A percentile compares a stretch with the other conserved stretches of the same genome.
These are phyloP conservation scores for Phaethornis superciliosus DNA, from an alignment of 2,113 vertebrate species.

Conservation along the genomic window DNA sequence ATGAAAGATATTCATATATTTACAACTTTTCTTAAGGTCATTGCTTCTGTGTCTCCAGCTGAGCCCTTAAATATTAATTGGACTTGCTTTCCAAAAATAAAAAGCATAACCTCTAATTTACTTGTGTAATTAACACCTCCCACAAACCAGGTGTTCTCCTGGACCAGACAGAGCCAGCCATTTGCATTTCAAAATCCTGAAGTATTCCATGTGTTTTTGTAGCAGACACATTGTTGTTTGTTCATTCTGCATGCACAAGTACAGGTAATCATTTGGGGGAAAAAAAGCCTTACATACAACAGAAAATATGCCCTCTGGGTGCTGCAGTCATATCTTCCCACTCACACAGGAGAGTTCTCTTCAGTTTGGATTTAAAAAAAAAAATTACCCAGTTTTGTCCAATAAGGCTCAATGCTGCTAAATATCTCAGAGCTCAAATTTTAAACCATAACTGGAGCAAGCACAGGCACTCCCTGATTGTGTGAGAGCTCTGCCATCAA, in stretches of 20 bases:
- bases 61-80: conserved; percentile 67
- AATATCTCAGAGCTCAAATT: background rate
- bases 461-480: background rate
- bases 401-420: background rate
- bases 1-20: conserved; percentile 9
- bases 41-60: conserved; percentile 50
- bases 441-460: background rate
- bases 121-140: conserved; percentile 61
- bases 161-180: background rate
- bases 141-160: conserved; percentile 46
- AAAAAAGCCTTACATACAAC: background rate
- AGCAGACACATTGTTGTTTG: background rate
- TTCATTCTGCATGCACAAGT: background rate
- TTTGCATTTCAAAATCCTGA: background rate
- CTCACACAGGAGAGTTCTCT: background rate
- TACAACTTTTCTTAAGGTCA: conserved; percentile 61
- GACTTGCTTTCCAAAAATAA: conserved; percentile 56
- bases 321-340: background rate
- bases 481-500: background rate
- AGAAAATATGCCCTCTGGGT: background rate
- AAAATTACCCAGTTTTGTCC: background rate
- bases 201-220: background rate
- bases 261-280: background rate
- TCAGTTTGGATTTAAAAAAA: background rate
- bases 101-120: conserved; percentile 33